Conservation (phyloP, 2,113 vertebrate species). For the Elanus axillaris region DNA sequence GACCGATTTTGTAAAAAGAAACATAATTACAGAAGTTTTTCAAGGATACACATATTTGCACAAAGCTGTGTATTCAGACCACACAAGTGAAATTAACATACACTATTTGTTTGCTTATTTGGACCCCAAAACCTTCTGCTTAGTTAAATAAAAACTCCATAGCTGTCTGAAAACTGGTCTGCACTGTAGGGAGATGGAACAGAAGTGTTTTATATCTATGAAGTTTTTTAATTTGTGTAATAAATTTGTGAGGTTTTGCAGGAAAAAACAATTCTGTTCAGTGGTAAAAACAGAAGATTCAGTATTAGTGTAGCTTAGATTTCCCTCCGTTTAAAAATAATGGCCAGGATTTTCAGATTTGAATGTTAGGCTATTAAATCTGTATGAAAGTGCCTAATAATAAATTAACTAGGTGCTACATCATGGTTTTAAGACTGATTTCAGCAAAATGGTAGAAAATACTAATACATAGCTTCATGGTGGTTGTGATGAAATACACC, state of each 20-base stretch:
- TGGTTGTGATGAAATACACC: background rate
- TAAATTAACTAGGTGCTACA: background rate
- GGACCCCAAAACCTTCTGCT: background rate
- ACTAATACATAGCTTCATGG: constrained; percentile 20
- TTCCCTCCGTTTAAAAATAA: background rate
- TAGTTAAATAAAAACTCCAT: background rate
- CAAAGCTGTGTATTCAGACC: background rate
- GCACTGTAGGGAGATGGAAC: background rate
- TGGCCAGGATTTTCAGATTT: background rate
- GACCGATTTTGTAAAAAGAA: background rate
- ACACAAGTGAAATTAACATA: background rate
- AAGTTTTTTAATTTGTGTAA: background rate
- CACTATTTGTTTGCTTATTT: background rate
- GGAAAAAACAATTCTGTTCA: background rate
- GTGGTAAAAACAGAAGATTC: background rate
- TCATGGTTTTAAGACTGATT: background rate
- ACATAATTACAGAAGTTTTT: background rate
- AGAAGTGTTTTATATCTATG: background rate
- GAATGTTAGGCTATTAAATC: background rate
- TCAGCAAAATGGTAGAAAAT: background rate
- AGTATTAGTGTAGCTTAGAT: background rate
- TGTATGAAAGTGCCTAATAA: background rate
- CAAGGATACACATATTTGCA: background rate
- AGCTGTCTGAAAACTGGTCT: background rate
- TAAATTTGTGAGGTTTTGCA: background rate